Conservation (phyloP, 2,888 invertebrate species). For the Mimumesa dahlbomi region DNA sequence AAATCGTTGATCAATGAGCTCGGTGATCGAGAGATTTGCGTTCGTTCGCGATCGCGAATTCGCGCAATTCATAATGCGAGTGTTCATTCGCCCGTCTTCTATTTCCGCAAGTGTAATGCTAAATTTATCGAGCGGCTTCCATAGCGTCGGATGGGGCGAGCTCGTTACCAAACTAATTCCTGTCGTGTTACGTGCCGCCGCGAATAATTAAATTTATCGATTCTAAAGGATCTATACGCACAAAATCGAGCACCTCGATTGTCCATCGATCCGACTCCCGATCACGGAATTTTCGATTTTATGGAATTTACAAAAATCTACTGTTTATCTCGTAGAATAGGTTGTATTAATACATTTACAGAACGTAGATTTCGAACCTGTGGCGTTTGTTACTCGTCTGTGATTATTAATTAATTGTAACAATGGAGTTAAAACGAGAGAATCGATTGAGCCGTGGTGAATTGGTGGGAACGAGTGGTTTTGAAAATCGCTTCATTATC, state of each 20-base stretch:
- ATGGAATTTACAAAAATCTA: too few relatives aligned
- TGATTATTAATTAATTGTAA: too few relatives aligned
- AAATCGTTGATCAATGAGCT: too few relatives aligned
- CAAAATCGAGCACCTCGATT: not conserved
- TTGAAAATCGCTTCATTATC: too few relatives aligned
- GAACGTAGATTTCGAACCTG: not conserved
- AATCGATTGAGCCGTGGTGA: too few relatives aligned
- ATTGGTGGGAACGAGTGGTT: too few relatives aligned
- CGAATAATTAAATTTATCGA: conserved; percentile 4
- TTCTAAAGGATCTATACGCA: not conserved
- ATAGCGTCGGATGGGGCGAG: conserved; percentile 7
- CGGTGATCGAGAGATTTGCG: conserved; percentile 3
- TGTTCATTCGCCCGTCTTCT: conserved; percentile 6
- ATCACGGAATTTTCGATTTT: too few relatives aligned
- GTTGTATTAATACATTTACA: too few relatives aligned
- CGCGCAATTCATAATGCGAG: conserved; percentile 14
- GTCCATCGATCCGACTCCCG: too few relatives aligned
- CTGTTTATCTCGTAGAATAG: too few relatives aligned
- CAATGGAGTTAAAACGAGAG: too few relatives aligned
- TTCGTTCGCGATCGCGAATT: conserved; percentile 12
- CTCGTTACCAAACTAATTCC: conserved; percentile 3
- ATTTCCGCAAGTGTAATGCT: conserved; percentile 10
- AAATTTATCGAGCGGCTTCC: conserved; percentile 11
- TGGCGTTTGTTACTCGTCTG: not conserved
- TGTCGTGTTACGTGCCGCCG: conserved; percentile 1